A percentile compares a stretch with the other conserved stretches of the same genome.
Evolutionary conservation across 2,797 vertebrate genomes (phyloP).

Genomic region (Phyllotis vaccarum): DNA sequence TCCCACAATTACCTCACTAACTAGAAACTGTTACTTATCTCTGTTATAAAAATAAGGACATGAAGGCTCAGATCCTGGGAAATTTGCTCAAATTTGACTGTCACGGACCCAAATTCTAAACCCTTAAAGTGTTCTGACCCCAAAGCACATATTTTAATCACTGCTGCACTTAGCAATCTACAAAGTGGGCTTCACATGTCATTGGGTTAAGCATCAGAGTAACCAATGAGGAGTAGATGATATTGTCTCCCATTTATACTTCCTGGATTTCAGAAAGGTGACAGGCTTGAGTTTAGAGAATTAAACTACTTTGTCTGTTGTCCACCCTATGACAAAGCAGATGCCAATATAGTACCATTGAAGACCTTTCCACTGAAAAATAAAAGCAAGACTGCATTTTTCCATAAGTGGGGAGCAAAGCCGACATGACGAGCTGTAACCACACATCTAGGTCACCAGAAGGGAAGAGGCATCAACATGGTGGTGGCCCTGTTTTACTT

Average conservation of each 20-base stretch:
- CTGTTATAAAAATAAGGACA: constrained; percentile 39
- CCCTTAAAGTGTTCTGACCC: neutral
- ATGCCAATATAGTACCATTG: neutral
- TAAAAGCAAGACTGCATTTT: neutral
- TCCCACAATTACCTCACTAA: constrained; percentile 27
- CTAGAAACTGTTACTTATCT: neutral
- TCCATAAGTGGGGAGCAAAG: neutral
- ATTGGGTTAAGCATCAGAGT: neutral
- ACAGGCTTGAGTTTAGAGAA: neutral
- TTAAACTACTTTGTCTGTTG: neutral
- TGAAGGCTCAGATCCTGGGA: constrained; percentile 12
- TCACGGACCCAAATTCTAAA: neutral
- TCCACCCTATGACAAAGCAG: neutral
- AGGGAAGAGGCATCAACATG: neutral
- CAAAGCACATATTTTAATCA: neutral
- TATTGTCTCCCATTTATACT: neutral
- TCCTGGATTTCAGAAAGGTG: neutral
- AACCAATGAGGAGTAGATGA: neutral
- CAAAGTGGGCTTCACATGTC: neutral
- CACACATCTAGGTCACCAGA: neutral
- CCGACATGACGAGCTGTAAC: neutral
- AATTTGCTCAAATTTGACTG: neutral
- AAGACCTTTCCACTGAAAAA: neutral
- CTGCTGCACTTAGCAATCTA: neutral
- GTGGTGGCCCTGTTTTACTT: neutral